Base-by-base conservation (phyloP, 2,797 vertebrate genomes). In the Helostoma temminkii region DNA sequence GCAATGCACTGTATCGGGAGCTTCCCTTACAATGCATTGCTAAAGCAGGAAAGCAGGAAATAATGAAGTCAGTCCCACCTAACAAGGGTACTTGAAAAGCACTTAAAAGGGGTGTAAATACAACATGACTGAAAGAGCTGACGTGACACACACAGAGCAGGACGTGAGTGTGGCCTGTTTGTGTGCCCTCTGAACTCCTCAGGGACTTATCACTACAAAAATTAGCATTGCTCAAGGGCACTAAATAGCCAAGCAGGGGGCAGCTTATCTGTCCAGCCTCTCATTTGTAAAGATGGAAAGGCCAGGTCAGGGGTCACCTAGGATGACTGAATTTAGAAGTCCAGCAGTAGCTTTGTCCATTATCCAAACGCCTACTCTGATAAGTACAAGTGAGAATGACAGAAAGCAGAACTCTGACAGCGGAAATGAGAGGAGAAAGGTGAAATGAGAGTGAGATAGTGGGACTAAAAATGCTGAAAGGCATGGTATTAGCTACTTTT, bases 211-310 rank as follows among this genome's bases (percentile, higher is more conserved):
- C 93, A 92, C 86, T 42, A 52, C 56, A 56, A 93, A 84, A 90
- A 72, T 83, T 77, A 83, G 82, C 77, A 78, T 89, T 72, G 88
- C 84, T 91, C 84, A 84, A 88, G 86, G 87, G 85, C 82, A 85
- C 67, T 83, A 89, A 89, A 91, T 91, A 79, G 73, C 83, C 80
- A 80, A 83, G 85, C 80, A 89, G 88, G 75, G 84, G 80, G 76
- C 12, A 18, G 91, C 91, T 92, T 92, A 93, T 93, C 93, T 93
- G 58, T 71, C 80, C 89, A 85, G 86, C 86, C 90, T 85, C 90
- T 91, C 83, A 85, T 91, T 91, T 93, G 91, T 93, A 92, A 93
- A 94, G 92, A 93, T 92, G 92, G 91, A 90, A 89, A 89, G 90
- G 82, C 66, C 82, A 61, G 91, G 90, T 93, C 93, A 93, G 67